These are phyloP conservation scores for Muscidifurax raptorellus DNA, from an alignment of 1,140 invertebrate genomes.

Conservation along the genomic window DNA sequence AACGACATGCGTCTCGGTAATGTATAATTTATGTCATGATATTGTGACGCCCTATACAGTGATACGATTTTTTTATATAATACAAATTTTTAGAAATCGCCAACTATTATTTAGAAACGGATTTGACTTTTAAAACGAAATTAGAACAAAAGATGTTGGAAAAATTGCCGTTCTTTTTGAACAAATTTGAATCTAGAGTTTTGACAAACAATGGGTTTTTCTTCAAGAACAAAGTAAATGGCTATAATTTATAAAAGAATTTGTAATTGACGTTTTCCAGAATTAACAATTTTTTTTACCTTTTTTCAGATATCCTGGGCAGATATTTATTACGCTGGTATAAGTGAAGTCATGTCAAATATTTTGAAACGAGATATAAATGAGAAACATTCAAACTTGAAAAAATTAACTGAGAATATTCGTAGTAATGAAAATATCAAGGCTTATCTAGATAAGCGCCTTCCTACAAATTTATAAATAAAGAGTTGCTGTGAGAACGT, in stretches of 20 bases:
- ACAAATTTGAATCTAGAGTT: slow-evolving; percentile 72
- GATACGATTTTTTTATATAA: background rate
- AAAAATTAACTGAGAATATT: slow-evolving; percentile 67
- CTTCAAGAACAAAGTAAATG: slow-evolving; percentile 72
- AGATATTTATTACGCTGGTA: slow-evolving; percentile 69
- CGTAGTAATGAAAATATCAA: slow-evolving; percentile 66
- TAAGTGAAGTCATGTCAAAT: slow-evolving; percentile 64
- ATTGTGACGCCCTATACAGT: background rate
- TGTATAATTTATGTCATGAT: background rate
- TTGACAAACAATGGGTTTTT: slow-evolving; percentile 74
- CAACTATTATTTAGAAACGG: slow-evolving; percentile 56
- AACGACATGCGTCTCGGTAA: slow-evolving; percentile 63
- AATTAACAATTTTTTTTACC: slow-evolving; percentile 16
- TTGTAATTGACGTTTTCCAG: background rate
- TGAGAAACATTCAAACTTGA: slow-evolving; percentile 66
- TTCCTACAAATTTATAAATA: slow-evolving; percentile 58
- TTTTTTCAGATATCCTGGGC: slow-evolving; percentile 70
- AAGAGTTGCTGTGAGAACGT: background rate
- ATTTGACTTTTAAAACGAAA: slow-evolving; percentile 58
- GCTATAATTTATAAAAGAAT: background rate
- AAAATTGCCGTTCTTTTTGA: slow-evolving; percentile 67
- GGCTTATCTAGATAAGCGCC: slow-evolving; percentile 71
- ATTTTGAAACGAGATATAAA: slow-evolving; percentile 63
- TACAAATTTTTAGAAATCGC: slow-evolving; percentile 29
- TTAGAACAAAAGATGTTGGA: slow-evolving; percentile 60